Evolutionary conservation across 2,113 vertebrate genomes (phyloP), one percentile per base, ranked within the genome.

Genomic region (Pongo pygmaeus): DNA sequence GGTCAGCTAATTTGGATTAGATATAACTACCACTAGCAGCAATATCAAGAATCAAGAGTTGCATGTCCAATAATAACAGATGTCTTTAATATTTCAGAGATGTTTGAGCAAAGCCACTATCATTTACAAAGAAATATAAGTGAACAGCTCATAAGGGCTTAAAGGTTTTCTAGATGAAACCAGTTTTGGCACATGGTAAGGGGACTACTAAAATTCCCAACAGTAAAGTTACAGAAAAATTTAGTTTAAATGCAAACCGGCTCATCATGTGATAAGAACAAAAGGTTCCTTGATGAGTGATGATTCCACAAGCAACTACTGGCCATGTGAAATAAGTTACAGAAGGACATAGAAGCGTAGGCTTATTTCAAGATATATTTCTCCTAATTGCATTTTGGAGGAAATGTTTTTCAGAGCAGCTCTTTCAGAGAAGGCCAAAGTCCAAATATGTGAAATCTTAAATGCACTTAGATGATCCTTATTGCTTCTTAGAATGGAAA

Each of bases 361-460:
- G 59, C 4, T 74, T n/a, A 50, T 86, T 90, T 81, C 52, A 92
- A 91, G n/a, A 94, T 88, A 11, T 8, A n/a, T 94, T 95, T 95
- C 43, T 90, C 35, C 77, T 91, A 83, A 79, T 72, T 88, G 59
- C 10, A 48, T 92, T 87, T 95, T 13, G n/a, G 57, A 95, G 40
- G 8, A 72, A 43, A 59, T 46, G 8, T 77, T 81, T 64, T 64
- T 74, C 50, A 83, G 3, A 57, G 3, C 16, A 72, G 5, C 43
- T 96, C 13, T 94, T 94, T 94, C 22, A 67, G 27, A 92, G 48
- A 91, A 95, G 18, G 30, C 59, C 23, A 88, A 64, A 79, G 30
- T 70, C 30, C 43, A 38, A 85, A 9, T 10, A 90, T 84, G 93
- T 25, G 3, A 59, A 84, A 52, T 64, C 25, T 85, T 93, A 75